Conservation (phyloP, 2,888 invertebrate species). For the Chelonus formosanus region DNA sequence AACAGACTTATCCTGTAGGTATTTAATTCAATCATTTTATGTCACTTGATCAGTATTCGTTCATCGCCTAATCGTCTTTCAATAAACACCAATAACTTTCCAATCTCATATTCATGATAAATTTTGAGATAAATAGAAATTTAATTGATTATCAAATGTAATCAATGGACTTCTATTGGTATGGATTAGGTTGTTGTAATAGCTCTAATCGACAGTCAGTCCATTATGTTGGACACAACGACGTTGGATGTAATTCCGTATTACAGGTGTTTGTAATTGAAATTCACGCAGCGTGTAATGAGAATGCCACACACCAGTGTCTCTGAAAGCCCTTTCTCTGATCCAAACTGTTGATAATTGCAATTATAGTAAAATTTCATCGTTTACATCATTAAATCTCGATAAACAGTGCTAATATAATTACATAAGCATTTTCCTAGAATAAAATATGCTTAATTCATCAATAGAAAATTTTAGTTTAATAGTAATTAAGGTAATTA, state of each 20-base stretch:
- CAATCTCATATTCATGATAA: too few species aligned
- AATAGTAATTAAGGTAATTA: too few species aligned
- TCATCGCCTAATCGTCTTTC: too few species aligned
- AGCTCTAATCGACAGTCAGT: slow-evolving; percentile 43
- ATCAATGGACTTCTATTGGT: slow-evolving; percentile 23
- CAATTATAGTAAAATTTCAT: neutral
- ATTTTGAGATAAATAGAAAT: slow-evolving; percentile 20
- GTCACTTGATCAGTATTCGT: too few species aligned
- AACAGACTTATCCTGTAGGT: too few species aligned
- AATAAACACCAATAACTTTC: too few species aligned
- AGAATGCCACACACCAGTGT: slow-evolving; percentile 66
- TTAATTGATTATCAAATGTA: slow-evolving; percentile 11
- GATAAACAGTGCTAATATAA: neutral
- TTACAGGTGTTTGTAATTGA: slow-evolving; percentile 47
- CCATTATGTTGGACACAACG: slow-evolving; percentile 26
- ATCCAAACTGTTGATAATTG: slow-evolving; percentile 4
- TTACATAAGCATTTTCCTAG: too few species aligned
- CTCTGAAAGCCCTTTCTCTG: slow-evolving; percentile 4
- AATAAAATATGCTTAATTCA: too few species aligned
- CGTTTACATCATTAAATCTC: neutral
- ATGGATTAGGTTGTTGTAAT: slow-evolving; percentile 36
- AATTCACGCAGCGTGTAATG: slow-evolving; percentile 43
- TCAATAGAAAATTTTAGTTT: too few species aligned
- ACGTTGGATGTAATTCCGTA: slow-evolving; percentile 42
- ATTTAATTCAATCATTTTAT: too few species aligned